Evolutionary conservation across 2,797 vertebrate species (phyloP), one percentile per base, ranked within the genome.

Genomic region (Falco peregrinus): DNA sequence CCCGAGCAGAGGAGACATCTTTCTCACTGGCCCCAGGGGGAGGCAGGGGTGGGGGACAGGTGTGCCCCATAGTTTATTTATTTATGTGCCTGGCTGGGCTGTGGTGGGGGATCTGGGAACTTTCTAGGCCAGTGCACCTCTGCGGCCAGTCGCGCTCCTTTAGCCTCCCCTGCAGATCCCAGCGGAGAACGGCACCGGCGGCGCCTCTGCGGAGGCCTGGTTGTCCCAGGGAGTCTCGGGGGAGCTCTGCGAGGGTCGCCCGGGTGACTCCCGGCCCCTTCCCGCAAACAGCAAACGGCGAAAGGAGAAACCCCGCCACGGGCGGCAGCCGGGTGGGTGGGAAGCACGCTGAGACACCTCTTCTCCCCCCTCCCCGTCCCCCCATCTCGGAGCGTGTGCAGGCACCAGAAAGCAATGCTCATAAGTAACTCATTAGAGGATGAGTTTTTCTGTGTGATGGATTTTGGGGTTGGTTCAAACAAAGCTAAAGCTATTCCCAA

Each of bases 121-220:
- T 92, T 94, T 92, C 90, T 85, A 91, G 91, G 93, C 88, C 90
- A 67, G 75, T 37, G 87, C 86, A 92, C 77, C 90, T 94, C 92
- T 83, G 87, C 0, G 33, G 75, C 87, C 93, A 95, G 95, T 80
- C 91, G 0, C 5, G 95, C 93, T 93, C 56, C 97, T 96, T 97
- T 85, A 96, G 96, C 96, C 95, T 97, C 96, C 97, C 95, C 96
- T 97, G 96, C 97, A 97, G 96, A 96, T 97, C 95, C 92, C 87
- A 56, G 50, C 2, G 29, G 92, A 97, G 96, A 97, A 97, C 92
- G 94, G 94, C 93, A 95, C 84, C 45, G 1, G 82, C 16, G 5
- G 25, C 9, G 56, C 54, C 60, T 79, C 89, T 0, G 6, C 13
- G 3, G 81, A 63, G 64, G 54, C 63, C 64, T 2, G 10, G 13